Evolutionary conservation across 2,888 invertebrate species (phyloP), one percentile per base, ranked within the genome.

Genomic region (Aplocera efformata): DNA sequence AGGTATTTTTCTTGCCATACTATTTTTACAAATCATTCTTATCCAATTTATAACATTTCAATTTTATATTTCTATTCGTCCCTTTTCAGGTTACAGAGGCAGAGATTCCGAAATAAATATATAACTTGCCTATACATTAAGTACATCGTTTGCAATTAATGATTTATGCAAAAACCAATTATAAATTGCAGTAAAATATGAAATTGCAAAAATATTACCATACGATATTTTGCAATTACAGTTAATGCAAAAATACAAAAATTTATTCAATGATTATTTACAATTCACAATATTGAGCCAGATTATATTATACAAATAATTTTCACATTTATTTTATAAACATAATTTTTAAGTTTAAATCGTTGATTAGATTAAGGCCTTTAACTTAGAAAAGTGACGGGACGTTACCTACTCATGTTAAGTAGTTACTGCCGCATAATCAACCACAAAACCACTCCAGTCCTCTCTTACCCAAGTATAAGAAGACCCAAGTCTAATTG

Each of bases 1-100:
- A 36, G 47, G 44, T 53, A 50, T 33, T 57, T 54, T 56, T 55
- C 50, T 47, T 40, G 58, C 53, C 60, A 58, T 58, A 51, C 55
- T 63, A 65, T 72, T 72, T 75, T 71, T 78, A 77, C 78, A 79
- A 52, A 51, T 57, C 61, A 56, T 48, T 58, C 55, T 58, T 53
- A 58, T 49, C 36, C 58, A 64, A 62, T 64, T 72, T 50, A 71
- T 60, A 66, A 79, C 72, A 76, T 69, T 75, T 77, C 65, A 42
- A 57, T 53, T 49, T 58, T 57, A 22, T 52, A 63, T 59, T 56
- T 50, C 57, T 68, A 68, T 77, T 67, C 72, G 65, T 76, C 73
- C 72, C 72, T 56, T 59, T 61, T 60, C 56, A 58, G 56, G 61
- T 50, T 45, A 17, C 37, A 41, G 28, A 60, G 72, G 68, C 69